These are phyloP conservation scores for Prunella himalayana DNA, from an alignment of 2,113 vertebrate genomes.

Conservation along the genomic window DNA sequence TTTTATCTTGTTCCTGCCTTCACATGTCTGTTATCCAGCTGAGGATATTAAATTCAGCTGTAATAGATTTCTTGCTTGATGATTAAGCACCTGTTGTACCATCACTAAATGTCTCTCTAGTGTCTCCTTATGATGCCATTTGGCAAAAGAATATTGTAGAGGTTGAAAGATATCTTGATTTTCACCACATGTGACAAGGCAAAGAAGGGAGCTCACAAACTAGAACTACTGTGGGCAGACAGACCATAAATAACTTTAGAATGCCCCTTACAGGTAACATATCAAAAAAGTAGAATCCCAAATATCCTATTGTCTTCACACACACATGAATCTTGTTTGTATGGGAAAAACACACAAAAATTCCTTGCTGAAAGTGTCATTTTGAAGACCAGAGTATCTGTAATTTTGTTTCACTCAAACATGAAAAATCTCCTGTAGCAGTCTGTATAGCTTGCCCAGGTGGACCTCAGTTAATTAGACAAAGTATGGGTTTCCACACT, in stretches of 20 bases:
- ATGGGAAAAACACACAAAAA: not conserved
- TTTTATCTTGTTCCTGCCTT: not conserved
- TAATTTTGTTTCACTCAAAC: not conserved
- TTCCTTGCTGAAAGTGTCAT: not conserved
- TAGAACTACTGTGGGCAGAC: not conserved
- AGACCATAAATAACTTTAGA: not conserved
- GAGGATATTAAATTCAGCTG: not conserved
- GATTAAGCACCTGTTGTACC: accelerated
- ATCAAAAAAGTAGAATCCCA: not conserved
- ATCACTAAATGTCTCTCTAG: not conserved
- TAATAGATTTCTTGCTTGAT: not conserved
- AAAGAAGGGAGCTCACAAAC: not conserved
- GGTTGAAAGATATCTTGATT: not conserved
- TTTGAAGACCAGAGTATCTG: not conserved
- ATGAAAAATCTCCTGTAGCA: not conserved
- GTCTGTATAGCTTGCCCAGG: not conserved
- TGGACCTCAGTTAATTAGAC: not conserved
- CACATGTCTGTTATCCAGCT: not conserved
- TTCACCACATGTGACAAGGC: not conserved
- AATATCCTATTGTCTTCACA: not conserved
- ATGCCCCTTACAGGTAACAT: not conserved
- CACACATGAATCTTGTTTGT: not conserved
- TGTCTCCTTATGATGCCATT: not conserved
- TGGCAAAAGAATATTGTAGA: not conserved
- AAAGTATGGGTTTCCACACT: not conserved